A percentile compares a stretch with the other conserved stretches of the same genome.
phyloP scores from a whole-genome alignment of 2,797 vertebrate genomes.

The Eulemur mongoz region DNA sequence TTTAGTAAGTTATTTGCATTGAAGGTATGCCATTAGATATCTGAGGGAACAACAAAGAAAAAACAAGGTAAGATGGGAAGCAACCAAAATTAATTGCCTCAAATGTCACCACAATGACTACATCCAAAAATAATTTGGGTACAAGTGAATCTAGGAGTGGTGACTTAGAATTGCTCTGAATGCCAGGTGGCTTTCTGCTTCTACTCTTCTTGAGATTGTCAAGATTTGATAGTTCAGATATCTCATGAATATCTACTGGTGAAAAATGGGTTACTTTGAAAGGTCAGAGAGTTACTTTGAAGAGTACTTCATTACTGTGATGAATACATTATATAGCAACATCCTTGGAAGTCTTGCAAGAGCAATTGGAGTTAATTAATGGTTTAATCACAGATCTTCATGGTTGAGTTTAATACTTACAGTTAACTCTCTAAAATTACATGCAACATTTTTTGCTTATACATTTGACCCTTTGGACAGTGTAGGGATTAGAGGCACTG shows the following conservation, averaged over 20 bases:
- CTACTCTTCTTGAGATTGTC: background rate
- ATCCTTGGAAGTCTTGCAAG: background rate
- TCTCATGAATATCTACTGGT: background rate
- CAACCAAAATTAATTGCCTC: background rate
- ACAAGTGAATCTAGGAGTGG: background rate
- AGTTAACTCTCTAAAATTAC: background rate
- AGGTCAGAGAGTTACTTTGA: background rate
- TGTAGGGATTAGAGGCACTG: background rate
- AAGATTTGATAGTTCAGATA: background rate
- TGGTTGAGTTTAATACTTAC: background rate
- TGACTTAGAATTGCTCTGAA: background rate
- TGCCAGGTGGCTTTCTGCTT: background rate
- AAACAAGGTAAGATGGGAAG: background rate
- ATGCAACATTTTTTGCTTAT: background rate
- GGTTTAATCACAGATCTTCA: background rate
- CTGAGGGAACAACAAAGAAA: background rate
- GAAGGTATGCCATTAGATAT: background rate
- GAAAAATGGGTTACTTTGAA: background rate
- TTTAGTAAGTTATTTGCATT: background rate
- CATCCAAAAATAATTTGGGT: background rate
- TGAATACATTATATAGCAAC: background rate
- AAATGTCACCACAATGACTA: background rate
- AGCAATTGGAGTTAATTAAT: background rate
- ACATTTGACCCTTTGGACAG: background rate
- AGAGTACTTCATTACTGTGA: background rate